Conservation (phyloP, 2,797 vertebrate species). For the Sebastolobus alascanus region DNA sequence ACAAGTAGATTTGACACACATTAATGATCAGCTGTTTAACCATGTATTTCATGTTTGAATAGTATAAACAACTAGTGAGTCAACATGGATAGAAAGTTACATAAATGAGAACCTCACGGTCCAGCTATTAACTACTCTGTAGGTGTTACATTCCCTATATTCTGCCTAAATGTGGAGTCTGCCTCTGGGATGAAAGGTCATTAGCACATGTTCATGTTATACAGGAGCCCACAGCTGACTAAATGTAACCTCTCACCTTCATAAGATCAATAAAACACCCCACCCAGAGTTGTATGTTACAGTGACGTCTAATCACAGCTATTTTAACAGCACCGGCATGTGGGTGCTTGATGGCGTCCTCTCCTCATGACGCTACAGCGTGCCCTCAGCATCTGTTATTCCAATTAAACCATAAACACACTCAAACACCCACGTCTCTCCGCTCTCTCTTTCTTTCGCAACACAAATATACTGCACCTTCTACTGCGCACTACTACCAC, state of each 20-base stretch:
- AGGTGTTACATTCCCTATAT: slow-evolving; percentile 55
- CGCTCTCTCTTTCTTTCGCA: not conserved
- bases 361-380: not conserved
- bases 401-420: not conserved
- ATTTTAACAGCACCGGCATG: slow-evolving; percentile 4
- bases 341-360: not conserved
- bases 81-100: not conserved
- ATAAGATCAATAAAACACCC: not conserved
- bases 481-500: not conserved
- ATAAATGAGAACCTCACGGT: not conserved
- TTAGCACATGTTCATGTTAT: slow-evolving; percentile 45
- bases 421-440: not conserved
- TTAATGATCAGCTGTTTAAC: not conserved
- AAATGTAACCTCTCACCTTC: slow-evolving; percentile 9
- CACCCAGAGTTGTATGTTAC: not conserved
- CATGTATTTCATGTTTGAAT: not conserved
- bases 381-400: slow-evolving; percentile 15
- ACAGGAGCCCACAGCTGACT: slow-evolving; percentile 15
- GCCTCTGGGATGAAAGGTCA: slow-evolving; percentile 42
- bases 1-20: not conserved
- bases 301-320: not conserved
- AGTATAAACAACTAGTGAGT: slow-evolving; percentile 6
- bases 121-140: slow-evolving; percentile 3
- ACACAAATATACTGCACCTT: not conserved
- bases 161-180: slow-evolving; percentile 49